Conservation (phyloP, 2,113 vertebrate genomes). For the Poeciliopsis prolifica region DNA sequence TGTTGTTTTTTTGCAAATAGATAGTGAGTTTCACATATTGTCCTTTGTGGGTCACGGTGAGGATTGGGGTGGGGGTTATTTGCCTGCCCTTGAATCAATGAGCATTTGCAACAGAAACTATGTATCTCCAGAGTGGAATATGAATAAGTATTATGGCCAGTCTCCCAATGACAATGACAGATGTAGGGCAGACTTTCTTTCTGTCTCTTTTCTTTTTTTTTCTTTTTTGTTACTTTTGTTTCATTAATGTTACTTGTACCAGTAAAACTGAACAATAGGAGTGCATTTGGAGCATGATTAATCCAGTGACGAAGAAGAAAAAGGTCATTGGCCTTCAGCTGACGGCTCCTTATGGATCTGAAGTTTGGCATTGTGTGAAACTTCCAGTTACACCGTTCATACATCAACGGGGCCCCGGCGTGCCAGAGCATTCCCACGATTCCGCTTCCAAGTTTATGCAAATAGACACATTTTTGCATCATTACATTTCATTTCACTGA, state of each 20-base stretch:
- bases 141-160: constrained; percentile 81
- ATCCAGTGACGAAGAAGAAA: constrained; percentile 54
- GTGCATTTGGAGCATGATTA: constrained; percentile 75
- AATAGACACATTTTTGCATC: constrained; percentile 52
- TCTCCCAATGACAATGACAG: constrained; percentile 82
- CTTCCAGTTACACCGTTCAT: constrained; percentile 13
- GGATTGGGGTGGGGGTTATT: constrained; percentile 74
- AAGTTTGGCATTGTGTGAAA: constrained; percentile 34
- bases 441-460: constrained; percentile 38
- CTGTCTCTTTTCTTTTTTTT: constrained; percentile 35
- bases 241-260: constrained; percentile 71
- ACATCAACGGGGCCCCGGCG: not conserved
- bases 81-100: constrained; percentile 84
- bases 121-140: constrained; percentile 77
- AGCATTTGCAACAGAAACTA: constrained; percentile 79
- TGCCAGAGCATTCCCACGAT: not conserved
- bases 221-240: constrained; percentile 75
- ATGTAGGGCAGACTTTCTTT: constrained; percentile 79
- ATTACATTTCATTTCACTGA: constrained; percentile 70
- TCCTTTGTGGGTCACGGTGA: constrained; percentile 80
- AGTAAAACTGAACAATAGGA: constrained; percentile 67
- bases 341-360: constrained; percentile 36
- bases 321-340: constrained; percentile 49
- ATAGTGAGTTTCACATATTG: constrained; percentile 62
- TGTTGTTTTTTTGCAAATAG: constrained; percentile 71